Conservation (phyloP, 2,113 vertebrate genomes). For the Brachypodius melanocephalos region DNA sequence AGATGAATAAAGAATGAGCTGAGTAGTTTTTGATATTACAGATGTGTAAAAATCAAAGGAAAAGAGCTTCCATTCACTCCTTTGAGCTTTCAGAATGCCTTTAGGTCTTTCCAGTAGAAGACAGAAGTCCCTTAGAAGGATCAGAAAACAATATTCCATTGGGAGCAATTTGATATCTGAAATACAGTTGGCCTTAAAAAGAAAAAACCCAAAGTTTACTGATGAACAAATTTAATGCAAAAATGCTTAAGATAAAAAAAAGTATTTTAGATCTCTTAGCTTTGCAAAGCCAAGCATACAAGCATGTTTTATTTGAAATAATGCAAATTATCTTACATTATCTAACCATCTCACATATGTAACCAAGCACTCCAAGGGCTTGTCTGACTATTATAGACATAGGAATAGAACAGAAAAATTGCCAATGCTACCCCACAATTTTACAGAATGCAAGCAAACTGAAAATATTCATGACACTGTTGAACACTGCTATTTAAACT, state of each 20-base stretch:
- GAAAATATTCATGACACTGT: background rate
- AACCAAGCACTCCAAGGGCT: background rate
- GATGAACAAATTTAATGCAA: constrained; percentile 11
- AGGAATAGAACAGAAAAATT: background rate
- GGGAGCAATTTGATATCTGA: constrained; percentile 31
- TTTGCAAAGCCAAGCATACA: background rate
- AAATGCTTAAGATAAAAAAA: constrained; percentile 7
- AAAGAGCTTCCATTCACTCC: constrained; percentile 13
- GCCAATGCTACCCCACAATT: background rate
- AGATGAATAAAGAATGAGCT: constrained; percentile 49
- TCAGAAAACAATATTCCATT: constrained; percentile 37
- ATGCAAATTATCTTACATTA: background rate
- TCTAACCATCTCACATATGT: background rate
- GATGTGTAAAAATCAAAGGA: constrained; percentile 49
- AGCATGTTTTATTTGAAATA: background rate
- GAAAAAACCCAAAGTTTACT: background rate
- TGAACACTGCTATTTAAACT: background rate
- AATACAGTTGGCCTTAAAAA: background rate
- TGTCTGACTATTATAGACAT: background rate
- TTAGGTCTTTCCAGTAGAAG: constrained; percentile 59
- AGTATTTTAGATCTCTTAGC: background rate
- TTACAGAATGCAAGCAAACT: background rate
- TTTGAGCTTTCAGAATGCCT: constrained; percentile 63
- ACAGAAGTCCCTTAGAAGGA: constrained; percentile 37
- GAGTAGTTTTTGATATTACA: constrained; percentile 12